Conservation (phyloP, 1,140 invertebrate species). For the Lasioglossum baleicum region DNA sequence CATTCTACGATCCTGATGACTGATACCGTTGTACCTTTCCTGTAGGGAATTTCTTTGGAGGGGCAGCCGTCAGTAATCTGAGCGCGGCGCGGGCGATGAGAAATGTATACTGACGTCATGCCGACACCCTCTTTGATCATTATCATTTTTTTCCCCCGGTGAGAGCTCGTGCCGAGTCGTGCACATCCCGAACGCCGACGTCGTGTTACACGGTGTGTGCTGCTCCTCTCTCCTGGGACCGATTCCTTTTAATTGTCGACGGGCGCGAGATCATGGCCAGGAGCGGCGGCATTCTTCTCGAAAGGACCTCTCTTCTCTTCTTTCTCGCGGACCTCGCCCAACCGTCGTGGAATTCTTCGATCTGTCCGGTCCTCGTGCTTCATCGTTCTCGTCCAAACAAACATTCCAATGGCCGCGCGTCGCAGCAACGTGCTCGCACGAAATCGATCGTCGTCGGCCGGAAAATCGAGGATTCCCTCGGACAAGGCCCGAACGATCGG, state of each 20-base stretch:
- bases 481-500: not conserved
- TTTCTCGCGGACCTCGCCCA: too few species aligned
- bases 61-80: conserved; percentile 51
- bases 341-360: too few species aligned
- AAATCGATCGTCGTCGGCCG: not conserved
- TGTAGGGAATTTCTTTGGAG: conserved; percentile 46
- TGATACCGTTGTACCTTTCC: conserved; percentile 59
- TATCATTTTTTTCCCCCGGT: conserved; percentile 53
- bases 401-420: conserved; percentile 22
- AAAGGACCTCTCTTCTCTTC: too few species aligned
- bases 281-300: too few species aligned
- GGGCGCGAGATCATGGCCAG: not conserved
- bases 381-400: not conserved
- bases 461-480: not conserved
- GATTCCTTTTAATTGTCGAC: conserved; percentile 39
- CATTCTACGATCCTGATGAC: conserved; percentile 51
- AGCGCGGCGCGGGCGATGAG: conserved; percentile 52
- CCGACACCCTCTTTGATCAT: conserved; percentile 64
- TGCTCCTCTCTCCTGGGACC: conserved; percentile 2
- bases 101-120: conserved; percentile 58
- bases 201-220: too few species aligned
- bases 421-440: not conserved
- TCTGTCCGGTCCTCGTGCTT: too few species aligned
- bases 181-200: not conserved
- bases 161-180: conserved; percentile 21